phyloP scores from a whole-genome alignment of 2,888 invertebrate species.

The Oscheius sp. region DNA sequence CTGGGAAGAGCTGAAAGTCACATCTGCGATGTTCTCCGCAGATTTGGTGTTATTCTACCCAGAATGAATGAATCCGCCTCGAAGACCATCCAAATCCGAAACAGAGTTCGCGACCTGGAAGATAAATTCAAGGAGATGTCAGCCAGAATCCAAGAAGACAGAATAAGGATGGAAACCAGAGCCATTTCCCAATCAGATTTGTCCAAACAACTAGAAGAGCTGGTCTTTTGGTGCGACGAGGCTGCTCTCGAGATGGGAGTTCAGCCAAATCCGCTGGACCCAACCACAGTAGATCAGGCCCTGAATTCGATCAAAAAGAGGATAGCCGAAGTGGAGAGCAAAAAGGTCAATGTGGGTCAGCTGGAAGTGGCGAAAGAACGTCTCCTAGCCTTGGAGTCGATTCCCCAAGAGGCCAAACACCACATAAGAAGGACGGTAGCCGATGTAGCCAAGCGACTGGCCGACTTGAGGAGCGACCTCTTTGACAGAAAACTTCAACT shows the following conservation, averaged over 20 bases:
- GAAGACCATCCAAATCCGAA: constrained; percentile 31
- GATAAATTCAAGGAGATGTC: constrained; percentile 31
- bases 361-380: constrained; percentile 64
- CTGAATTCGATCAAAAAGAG: constrained; percentile 14
- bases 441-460: constrained; percentile 59
- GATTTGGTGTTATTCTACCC: constrained; percentile 41
- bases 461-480: constrained; percentile 53
- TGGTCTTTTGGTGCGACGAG: constrained; percentile 40
- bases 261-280: constrained; percentile 39
- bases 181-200: constrained; percentile 37
- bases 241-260: constrained; percentile 34
- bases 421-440: constrained; percentile 58
- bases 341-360: constrained; percentile 38
- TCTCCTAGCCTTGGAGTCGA: constrained; percentile 50
- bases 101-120: constrained; percentile 40
- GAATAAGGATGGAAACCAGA: constrained; percentile 13
- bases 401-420: constrained; percentile 61
- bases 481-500: constrained; percentile 34
- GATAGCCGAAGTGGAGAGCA: constrained; percentile 13
- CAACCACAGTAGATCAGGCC: constrained; percentile 35
- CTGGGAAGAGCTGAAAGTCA: constrained; percentile 36
- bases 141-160: background rate
- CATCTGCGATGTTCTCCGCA: constrained; percentile 49
- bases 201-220: constrained; percentile 31
- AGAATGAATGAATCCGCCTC: constrained; percentile 46